Evolutionary conservation across 1,140 invertebrate genomes (phyloP).

Genomic region (Diabrotica virgifera): DNA sequence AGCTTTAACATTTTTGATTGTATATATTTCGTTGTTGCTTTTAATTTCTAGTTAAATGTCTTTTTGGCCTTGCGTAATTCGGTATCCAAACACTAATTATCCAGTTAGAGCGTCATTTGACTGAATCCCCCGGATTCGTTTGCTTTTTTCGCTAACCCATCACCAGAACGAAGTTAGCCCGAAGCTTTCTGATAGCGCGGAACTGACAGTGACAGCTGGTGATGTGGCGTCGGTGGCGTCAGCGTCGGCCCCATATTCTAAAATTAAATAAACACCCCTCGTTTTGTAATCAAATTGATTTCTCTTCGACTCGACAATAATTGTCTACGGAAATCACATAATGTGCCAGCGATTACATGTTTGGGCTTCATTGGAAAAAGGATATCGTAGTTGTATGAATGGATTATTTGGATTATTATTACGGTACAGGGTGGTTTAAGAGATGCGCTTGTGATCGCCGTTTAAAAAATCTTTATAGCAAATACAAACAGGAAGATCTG

Average conservation of each 20-base stretch:
- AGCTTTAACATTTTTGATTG: too few relatives aligned
- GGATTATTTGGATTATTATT: conserved; percentile 8
- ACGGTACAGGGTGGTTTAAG: background rate
- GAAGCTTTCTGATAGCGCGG: background rate
- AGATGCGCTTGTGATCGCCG: too few relatives aligned
- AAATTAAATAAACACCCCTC: conserved; percentile 15
- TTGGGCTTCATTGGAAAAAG: conserved; percentile 7
- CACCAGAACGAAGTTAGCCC: too few relatives aligned
- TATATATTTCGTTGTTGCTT: too few relatives aligned
- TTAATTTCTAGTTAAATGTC: too few relatives aligned
- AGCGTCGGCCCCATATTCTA: background rate
- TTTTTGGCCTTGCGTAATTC: too few relatives aligned
- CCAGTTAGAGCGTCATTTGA: too few relatives aligned
- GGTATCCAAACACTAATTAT: too few relatives aligned
- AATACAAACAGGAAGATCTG: too few relatives aligned
- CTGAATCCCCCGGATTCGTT: background rate
- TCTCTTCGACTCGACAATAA: conserved; percentile 10
- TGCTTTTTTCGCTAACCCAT: conserved; percentile 1
- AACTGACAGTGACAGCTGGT: conserved; percentile 4
- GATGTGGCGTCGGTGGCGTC: background rate
- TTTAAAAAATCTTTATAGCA: too few relatives aligned
- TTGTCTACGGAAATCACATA: conserved; percentile 13
- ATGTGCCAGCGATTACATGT: conserved; percentile 10
- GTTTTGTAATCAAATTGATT: conserved; percentile 15
- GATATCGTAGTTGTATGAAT: conserved; percentile 4